These are phyloP conservation scores for Drosophila niveifrons DNA, from an alignment of 2,888 invertebrate species.

Conservation along the genomic window DNA sequence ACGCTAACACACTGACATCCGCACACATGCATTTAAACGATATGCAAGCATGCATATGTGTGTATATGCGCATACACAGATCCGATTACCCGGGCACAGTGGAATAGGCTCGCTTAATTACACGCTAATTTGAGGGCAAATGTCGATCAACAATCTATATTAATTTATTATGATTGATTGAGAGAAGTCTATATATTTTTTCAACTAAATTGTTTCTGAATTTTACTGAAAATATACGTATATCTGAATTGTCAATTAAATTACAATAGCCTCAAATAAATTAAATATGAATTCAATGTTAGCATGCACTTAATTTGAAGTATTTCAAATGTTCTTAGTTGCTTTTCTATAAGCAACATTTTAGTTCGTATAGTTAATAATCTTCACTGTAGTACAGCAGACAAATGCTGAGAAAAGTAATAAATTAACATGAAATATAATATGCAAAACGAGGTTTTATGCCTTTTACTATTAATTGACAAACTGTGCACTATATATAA, in stretches of 20 bases:
- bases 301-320: background rate
- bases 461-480: background rate
- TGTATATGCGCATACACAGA: constrained; percentile 26
- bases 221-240: too few relatives aligned
- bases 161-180: too few relatives aligned
- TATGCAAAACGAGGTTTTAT: background rate
- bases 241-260: too few relatives aligned
- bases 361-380: too few relatives aligned
- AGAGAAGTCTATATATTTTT: too few relatives aligned
- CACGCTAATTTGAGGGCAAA: background rate
- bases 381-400: too few relatives aligned
- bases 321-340: background rate
- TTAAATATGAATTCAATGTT: too few relatives aligned
- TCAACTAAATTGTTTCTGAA: too few relatives aligned
- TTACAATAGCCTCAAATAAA: too few relatives aligned
- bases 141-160: too few relatives aligned
- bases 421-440: too few relatives aligned
- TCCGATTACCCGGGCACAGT: constrained; percentile 69
- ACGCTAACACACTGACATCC: constrained; percentile 39
- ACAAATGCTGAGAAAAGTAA: too few relatives aligned
- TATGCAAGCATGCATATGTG: constrained; percentile 6
- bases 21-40: constrained; percentile 7
- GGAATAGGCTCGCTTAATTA: constrained; percentile 23
- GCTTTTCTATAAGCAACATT: background rate
- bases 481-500: background rate